phyloP scores from a whole-genome alignment of 2,888 invertebrate genomes.

The Microchrysa polita region DNA sequence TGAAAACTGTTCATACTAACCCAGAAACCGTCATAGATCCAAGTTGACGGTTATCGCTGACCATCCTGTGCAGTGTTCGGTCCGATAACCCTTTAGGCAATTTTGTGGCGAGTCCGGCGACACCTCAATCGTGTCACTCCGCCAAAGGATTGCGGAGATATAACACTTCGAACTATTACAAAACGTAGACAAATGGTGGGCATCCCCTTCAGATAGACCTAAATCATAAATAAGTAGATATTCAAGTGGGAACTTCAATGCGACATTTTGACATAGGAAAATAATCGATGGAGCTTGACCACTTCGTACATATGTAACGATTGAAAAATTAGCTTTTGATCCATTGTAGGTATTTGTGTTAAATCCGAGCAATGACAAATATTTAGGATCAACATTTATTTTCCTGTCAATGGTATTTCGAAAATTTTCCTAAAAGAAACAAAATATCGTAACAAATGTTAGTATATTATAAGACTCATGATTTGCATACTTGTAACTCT shows the following conservation, averaged over 20 bases:
- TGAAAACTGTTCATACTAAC: no score
- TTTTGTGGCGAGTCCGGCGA: no score
- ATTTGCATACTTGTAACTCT: conserved; percentile 79
- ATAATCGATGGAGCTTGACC: conserved; percentile 76
- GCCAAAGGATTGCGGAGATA: no score
- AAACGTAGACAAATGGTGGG: conserved; percentile 64
- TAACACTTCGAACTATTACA: conserved; percentile 89
- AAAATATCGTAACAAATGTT: not conserved
- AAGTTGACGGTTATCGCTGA: no score
- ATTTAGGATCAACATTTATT: conserved; percentile 82
- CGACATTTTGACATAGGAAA: conserved; percentile 79
- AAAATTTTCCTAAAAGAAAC: conserved; percentile 71
- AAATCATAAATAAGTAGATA: conserved; percentile 84
- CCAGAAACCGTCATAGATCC: no score
- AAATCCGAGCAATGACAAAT: conserved; percentile 80
- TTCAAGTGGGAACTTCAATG: conserved; percentile 79
- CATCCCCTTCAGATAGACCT: conserved; percentile 76
- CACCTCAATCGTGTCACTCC: no score
- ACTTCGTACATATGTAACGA: conserved; percentile 80
- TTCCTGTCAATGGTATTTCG: conserved; percentile 77
- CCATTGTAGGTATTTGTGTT: conserved; percentile 61
- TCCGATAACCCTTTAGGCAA: no score
- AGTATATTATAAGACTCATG: conserved; percentile 47
- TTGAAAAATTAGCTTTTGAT: conserved; percentile 65
- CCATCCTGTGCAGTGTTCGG: no score